Percentiles rank a stretch among this genome's conserved stretches.
These are phyloP conservation scores for Lampropteryx suffumata DNA, from an alignment of 2,888 invertebrate species.

Conservation along the genomic window DNA sequence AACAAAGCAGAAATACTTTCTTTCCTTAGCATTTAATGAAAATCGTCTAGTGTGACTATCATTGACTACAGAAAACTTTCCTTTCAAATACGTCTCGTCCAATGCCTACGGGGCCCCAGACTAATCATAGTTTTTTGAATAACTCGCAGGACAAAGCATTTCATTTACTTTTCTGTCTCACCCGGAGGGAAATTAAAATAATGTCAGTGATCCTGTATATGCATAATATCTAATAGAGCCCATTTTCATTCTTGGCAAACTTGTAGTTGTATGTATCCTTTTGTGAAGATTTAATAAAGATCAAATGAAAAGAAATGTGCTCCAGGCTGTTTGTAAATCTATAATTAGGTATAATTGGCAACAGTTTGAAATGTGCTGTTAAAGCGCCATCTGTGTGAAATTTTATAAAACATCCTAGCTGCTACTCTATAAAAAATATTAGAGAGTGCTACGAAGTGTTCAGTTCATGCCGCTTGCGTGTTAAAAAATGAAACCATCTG, in stretches of 20 bases:
- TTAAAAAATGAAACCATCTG: conserved; percentile 4
- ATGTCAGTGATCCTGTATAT: conserved; percentile 8
- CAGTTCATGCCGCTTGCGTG: background rate
- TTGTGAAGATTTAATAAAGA: no score
- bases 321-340: no score
- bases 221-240: no score
- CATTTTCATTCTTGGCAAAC: background rate
- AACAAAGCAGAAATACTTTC: no score
- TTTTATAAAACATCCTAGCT: background rate
- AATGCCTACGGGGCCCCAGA: conserved; percentile 3
- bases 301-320: background rate
- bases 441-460: conserved; percentile 5
- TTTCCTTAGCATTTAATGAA: no score
- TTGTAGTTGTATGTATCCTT: no score
- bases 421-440: no score
- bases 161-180: conserved; percentile 12
- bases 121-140: conserved; percentile 17
- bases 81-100: background rate
- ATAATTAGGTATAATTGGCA: no score
- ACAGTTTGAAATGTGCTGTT: no score
- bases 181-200: conserved; percentile 27
- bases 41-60: no score
- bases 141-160: conserved; percentile 13
- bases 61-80: background rate
- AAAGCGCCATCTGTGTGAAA: conserved; percentile 15